Base-by-base conservation (phyloP, 2,888 invertebrate species). In the Spisula solida region DNA sequence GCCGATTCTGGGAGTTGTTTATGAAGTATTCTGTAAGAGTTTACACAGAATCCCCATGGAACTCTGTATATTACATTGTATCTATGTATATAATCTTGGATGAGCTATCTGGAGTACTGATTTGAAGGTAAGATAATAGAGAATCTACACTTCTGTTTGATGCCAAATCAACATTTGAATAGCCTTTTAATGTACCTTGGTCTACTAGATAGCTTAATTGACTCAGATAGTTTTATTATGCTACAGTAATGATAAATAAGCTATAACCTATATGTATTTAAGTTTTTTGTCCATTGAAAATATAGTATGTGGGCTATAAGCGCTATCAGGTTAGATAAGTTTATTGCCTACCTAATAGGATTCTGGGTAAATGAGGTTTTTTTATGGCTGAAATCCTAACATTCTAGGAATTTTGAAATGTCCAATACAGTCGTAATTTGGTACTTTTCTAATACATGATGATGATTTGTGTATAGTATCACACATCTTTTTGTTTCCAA, bases 101-200 rank as follows among this genome's bases (percentile, higher is more conserved):
- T n/a, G 60, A 66, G 60, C n/a, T 66, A 66, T 66, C 60, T 4
- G n/a, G n/a, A 66, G 25, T 66, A 12, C 75, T 75, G 75, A 75
- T 75, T 31, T 75, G 18, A 75, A 75, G 75, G 75, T 75, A 75
- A 75, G 75, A 75, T 75, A 31, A 31, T 16, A 34, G 18, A 75
- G 2, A 31, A 75, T 75, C 25, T 75, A 75, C 25, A 18, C 31
- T 25, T 75, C 75, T 34, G 75, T 75, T 75, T 75, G 75, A 34
- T 75, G 75, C 75, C 75, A 75, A 75, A 75, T 34, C 1, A 75
- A 75, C 75, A 70, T 75, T 75, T 75, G 0, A 31, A 31, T 75
- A 14, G 75, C 25, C 75, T 34, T 75, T 75, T 75, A 75, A 75
- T 75, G 75, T 75, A 31, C 75, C 5, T 31, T 4, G 16, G 12